These are phyloP conservation scores for Leucoma salicis DNA, from an alignment of 2,888 invertebrate genomes.

Conservation along the genomic window DNA sequence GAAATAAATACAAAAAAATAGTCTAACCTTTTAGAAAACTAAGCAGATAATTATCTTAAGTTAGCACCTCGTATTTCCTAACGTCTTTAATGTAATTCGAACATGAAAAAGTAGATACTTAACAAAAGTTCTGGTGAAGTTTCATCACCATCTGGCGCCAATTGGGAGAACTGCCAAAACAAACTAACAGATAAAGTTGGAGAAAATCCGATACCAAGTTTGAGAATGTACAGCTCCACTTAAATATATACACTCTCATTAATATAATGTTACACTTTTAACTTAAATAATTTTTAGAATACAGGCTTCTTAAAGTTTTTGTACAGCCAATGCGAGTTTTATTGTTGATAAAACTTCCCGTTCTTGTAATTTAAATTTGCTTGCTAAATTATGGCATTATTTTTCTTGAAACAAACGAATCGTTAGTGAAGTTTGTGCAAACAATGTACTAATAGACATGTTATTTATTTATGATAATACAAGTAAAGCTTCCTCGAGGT, in stretches of 20 bases:
- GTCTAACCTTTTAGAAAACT: slow-evolving; percentile 11
- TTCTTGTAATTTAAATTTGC: too few species aligned
- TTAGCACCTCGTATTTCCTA: slow-evolving; percentile 19
- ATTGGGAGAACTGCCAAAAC: slow-evolving; percentile 66
- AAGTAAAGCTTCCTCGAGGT: too few species aligned
- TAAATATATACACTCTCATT: slow-evolving; percentile 5
- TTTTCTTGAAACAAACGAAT: too few species aligned
- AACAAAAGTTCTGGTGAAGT: slow-evolving; percentile 46
- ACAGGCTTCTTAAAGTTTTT: slow-evolving; percentile 1
- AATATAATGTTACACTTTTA: background rate
- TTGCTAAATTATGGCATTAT: too few species aligned
- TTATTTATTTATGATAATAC: too few species aligned
- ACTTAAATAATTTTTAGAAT: slow-evolving; percentile 1
- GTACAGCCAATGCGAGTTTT: background rate
- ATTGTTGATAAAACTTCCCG: too few species aligned
- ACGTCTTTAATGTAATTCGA: slow-evolving; percentile 27
- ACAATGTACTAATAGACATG: too few species aligned
- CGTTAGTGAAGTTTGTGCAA: too few species aligned
- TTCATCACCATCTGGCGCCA: slow-evolving; percentile 61
- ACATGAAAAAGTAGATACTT: slow-evolving; percentile 36
- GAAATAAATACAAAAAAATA: background rate
- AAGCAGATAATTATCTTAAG: slow-evolving; percentile 15
- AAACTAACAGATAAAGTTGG: slow-evolving; percentile 35
- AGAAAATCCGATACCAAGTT: slow-evolving; percentile 32
- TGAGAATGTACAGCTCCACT: slow-evolving; percentile 9